Evolutionary conservation across 2,888 invertebrate species (phyloP).

Genomic region (Lasioglossum villosulum): DNA sequence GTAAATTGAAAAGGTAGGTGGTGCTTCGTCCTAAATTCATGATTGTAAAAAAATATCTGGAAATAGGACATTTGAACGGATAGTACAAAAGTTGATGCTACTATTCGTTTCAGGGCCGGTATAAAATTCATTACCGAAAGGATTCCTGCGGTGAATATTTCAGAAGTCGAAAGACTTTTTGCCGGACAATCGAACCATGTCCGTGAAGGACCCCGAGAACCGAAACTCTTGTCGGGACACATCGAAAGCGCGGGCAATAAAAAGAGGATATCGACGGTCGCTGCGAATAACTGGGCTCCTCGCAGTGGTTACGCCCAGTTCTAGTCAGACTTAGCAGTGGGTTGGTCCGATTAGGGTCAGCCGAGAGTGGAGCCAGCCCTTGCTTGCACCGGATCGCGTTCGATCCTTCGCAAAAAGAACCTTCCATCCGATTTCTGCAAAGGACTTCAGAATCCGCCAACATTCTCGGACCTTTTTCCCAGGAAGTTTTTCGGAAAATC

Average conservation of each 20-base stretch:
- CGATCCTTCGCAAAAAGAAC: conserved; percentile 60
- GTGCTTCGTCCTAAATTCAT: too few species aligned
- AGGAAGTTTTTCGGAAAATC: conserved; percentile 45
- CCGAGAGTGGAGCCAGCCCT: conserved; percentile 64
- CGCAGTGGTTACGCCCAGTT: conserved; percentile 80
- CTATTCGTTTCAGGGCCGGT: neutral
- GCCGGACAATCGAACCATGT: conserved; percentile 17
- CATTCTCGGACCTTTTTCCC: conserved; percentile 26
- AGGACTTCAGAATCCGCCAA: conserved; percentile 31
- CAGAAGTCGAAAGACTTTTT: neutral
- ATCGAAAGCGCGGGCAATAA: conserved; percentile 48
- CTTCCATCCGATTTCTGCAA: conserved; percentile 42
- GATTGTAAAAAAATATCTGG: neutral
- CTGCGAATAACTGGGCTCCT: conserved; percentile 59
- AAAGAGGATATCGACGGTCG: conserved; percentile 48
- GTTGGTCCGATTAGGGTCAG: conserved; percentile 72
- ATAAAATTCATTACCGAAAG: neutral
- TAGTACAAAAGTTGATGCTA: fast-evolving
- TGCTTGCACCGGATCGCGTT: conserved; percentile 57
- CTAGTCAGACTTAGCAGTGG: conserved; percentile 75
- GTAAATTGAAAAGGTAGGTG: too few species aligned
- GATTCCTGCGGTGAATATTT: neutral
- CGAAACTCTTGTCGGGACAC: conserved; percentile 59
- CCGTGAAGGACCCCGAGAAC: conserved; percentile 32
- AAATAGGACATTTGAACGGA: neutral